These are phyloP conservation scores for Aspidoscelis tigris DNA, from an alignment of 2,113 vertebrate species.

Conservation along the genomic window DNA sequence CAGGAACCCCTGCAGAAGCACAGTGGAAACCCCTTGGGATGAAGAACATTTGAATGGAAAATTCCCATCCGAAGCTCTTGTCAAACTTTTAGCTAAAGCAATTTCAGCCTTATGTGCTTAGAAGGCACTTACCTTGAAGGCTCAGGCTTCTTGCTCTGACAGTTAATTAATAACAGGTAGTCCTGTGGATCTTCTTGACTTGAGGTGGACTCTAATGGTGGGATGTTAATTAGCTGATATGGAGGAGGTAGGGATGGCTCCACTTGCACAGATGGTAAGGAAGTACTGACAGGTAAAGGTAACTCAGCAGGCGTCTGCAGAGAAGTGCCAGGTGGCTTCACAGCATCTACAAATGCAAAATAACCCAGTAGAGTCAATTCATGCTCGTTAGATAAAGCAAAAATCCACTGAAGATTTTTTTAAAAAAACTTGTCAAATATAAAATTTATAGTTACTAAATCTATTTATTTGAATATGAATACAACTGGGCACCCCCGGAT, in stretches of 20 bases:
- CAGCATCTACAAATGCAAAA: slow-evolving; percentile 74
- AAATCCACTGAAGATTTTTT: background rate
- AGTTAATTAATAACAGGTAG: slow-evolving; percentile 96
- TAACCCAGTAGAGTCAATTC: background rate
- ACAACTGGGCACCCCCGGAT: too few relatives aligned
- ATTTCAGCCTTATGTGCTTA: background rate
- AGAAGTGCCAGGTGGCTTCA: slow-evolving; percentile 84
- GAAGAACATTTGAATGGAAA: background rate
- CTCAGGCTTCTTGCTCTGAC: slow-evolving; percentile 98
- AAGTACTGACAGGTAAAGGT: slow-evolving; percentile 77
- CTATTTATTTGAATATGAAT: background rate
- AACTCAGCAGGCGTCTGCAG: slow-evolving; percentile 81
- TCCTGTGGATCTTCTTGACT: slow-evolving; percentile 95
- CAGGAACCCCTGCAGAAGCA: background rate
- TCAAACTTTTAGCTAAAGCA: background rate
- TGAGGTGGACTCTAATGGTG: slow-evolving; percentile 86
- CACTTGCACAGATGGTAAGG: slow-evolving; percentile 69
- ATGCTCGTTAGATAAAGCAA: background rate
- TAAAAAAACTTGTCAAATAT: background rate
- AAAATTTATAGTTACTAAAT: background rate
- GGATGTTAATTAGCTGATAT: slow-evolving; percentile 91
- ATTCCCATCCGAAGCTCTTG: background rate
- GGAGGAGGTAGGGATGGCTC: slow-evolving; percentile 87
- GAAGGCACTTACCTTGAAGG: slow-evolving; percentile 83
- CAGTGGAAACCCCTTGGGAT: accelerated